Base-by-base conservation (phyloP, 2,888 invertebrate genomes). In the Gryllus longicercus region DNA sequence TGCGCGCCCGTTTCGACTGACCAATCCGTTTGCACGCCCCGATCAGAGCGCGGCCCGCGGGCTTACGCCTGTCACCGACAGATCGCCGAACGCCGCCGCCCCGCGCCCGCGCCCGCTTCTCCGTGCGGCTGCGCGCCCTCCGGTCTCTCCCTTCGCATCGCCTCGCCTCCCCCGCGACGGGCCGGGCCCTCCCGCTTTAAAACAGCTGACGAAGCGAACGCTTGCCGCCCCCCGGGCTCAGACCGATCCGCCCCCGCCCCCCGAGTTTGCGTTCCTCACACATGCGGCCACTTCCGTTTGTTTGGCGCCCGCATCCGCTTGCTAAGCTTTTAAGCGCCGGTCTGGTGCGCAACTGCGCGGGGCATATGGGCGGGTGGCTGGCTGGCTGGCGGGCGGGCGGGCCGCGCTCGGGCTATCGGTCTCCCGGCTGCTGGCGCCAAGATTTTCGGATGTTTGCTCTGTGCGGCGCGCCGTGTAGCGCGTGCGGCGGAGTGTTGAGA, bases 11-110 rank as follows among this genome's bases (percentile, higher is more conserved):
- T 63, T 63, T n/a, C 63, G 63, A 63, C 63, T 63, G 63, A 63
- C 63, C 63, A 63, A n/a, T 63, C 63, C 63, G n/a, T 63, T 63
- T 63, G 63, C 63, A 63, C 63, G 63, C 63, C 63, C 63, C 63
- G 63, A 63, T 63, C 63, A 63, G 63, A 63, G 16, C 14, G 63
- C 0, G 63, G 63, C 63, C 63, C 63, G 16, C 16, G 63, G 63
- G 63, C 63, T 63, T 63, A 63, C 63, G 63, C 63, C 63, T 63
- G 63, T 63, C 63, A 63, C 63, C n/a, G 63, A 63, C 63, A 63
- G 63, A 63, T 63, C 63, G n/a, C 14, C 63, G 63, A n/a, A 63
- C 63, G 14, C 14, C 63, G 63, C 51, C 51, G 16, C 51, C 16
- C 51, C 63, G n/a, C n/a, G n/a, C 63, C n/a, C 11, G n/a, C 38